Evolutionary conservation across 2,113 vertebrate species (phyloP), one percentile per base, ranked within the genome.

Genomic region (Plotosus lineatus): DNA sequence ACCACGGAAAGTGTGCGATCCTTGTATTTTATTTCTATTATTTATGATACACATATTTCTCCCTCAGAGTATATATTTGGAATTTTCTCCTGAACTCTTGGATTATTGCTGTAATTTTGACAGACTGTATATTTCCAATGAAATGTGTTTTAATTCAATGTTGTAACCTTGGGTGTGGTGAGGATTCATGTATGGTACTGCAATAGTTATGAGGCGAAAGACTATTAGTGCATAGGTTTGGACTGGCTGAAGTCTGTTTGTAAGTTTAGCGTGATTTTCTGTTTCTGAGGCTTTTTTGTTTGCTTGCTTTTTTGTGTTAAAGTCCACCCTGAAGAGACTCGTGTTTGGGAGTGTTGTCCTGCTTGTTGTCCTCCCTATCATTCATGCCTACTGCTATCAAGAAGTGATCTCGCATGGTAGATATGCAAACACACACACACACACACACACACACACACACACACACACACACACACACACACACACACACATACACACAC

Each of bases 391-490:
- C 6, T 77, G 75, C 55, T 46, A 14, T n/a, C 6, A 23, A 6
- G 1, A 4, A 38, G 3, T 1, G 7, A 4, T 56, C 10, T 28
- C 14, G 9, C 10, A 1, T 4, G 73, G 71, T 73, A 48, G 11
- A 15, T 15, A 3, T 48, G 17, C 3, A 9, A 9, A 31, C 38
- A 48, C 40, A 31, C 38, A 1, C 68, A 31, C 21, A 46, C 33
- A 48, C 26, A 73, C 14, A 73, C 69, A 73, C 44, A 73, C 44
- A 31, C 44, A 44, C 28, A 61, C 58, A 61, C 55, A 58, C 26
- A 55, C n/a, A 44, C 46, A 48, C 42, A 44, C 42, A 44, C 42
- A 44, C 42, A 44, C 42, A 44, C 42, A 44, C 42, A 53, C 51
- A 53, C 4, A 53, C n/a, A n/a, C n/a, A n/a, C n/a, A n/a, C n/a